Conservation (phyloP, 2,797 vertebrate genomes). For the Etheostoma nigrum region DNA sequence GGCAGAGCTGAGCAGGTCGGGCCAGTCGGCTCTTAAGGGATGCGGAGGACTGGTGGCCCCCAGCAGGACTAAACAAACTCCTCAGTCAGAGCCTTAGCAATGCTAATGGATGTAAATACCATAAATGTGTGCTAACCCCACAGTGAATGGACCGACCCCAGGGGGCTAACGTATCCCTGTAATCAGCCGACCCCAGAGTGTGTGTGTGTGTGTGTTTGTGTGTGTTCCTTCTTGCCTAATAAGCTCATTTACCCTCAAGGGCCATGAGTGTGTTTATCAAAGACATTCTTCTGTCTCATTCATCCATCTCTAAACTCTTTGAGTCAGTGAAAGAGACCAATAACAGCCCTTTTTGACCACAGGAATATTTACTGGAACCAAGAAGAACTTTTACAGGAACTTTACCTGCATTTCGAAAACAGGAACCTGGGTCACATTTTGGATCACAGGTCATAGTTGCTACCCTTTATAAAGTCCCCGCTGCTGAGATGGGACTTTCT, state of each 20-base stretch:
- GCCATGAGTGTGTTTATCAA: slow-evolving; percentile 72
- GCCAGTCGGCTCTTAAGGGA: slow-evolving; percentile 28
- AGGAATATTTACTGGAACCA: background rate
- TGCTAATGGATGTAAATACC: slow-evolving; percentile 80
- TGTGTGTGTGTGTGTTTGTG: slow-evolving; percentile 48
- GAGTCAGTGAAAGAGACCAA: too few relatives aligned
- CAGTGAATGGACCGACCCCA: slow-evolving; percentile 65
- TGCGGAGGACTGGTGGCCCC: slow-evolving; percentile 44
- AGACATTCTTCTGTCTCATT: slow-evolving; percentile 80
- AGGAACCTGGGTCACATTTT: background rate
- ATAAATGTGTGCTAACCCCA: slow-evolving; percentile 55
- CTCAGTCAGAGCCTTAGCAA: slow-evolving; percentile 66
- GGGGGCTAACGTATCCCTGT: slow-evolving; percentile 77
- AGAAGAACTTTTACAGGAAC: background rate
- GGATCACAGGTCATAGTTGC: background rate
- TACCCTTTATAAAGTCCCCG: background rate
- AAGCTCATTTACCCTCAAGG: slow-evolving; percentile 69
- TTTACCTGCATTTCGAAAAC: background rate
- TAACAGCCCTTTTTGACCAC: background rate
- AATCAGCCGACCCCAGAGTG: slow-evolving; percentile 75
- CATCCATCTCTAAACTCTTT: slow-evolving; percentile 62
- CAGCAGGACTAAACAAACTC: slow-evolving; percentile 82
- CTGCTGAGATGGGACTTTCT: background rate
- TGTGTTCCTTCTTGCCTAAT: slow-evolving; percentile 69
- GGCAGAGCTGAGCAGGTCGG: slow-evolving; percentile 15